Evolutionary conservation across 1,140 invertebrate genomes (phyloP), one percentile per base, ranked within the genome.

Genomic region (Bathynomus jamesi): DNA sequence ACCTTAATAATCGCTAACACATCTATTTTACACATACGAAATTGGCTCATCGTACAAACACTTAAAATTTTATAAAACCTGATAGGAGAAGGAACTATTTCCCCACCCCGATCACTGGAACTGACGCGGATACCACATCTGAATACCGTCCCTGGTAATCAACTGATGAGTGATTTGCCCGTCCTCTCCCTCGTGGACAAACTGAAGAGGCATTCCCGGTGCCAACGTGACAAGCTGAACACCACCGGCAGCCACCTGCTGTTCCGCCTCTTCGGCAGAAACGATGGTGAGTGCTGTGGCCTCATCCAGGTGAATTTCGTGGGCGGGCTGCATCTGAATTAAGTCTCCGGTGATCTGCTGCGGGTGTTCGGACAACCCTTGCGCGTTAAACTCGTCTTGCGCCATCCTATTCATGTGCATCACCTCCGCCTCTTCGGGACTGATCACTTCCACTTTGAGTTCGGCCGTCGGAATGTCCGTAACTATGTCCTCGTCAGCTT

Each of bases 391-490:
- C 24, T 17, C 40, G 21, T 25, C 28, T 25, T 61, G 67, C 27
- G 31, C 31, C 11, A 62, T 31, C 7, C 31, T 7, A 0, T 66
- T 28, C 63, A 71, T 61, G 30, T 70, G 66, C 2, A 69, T 61
- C 27, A 69, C 30, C 2, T 71, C 61, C 61, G 29, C 63, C 21
- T 69, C 72, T 17, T 77, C 73, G 7, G 62, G 61, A 30, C 32
- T 30, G 21, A 76, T 65, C 11, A 71, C 70, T 40, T 74, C 75
- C 17, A 74, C 73, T 61, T 74, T 74, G 1, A 74, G 61, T 31
- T 65, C 62, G n/a, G 70, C 75, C n/a, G 71, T 71, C 31, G 75
- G 75, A 62, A 77, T 77, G 27, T 71, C 61, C 10, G 71, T 66
- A 17, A 67, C 67, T 2, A 65, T 40, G 11, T 76, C 64, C 21